Evolutionary conservation across 2,113 vertebrate genomes (phyloP), one percentile per base, ranked within the genome.

Genomic region (Chamaea fasciata): DNA sequence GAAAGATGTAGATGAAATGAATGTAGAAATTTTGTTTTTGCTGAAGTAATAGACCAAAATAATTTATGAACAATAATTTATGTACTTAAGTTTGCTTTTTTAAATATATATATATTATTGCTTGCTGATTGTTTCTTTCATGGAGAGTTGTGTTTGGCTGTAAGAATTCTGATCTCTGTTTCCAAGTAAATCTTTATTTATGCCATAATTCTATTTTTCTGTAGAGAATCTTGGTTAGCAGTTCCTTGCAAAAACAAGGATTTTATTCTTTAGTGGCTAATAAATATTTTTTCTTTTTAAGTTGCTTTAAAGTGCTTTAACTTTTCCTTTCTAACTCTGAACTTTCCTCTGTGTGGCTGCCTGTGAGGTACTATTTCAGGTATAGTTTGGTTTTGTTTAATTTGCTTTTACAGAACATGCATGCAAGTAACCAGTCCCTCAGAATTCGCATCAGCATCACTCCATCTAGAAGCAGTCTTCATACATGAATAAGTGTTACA

Each of bases 241-340:
- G 9, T 55, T 86, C 75, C 39, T 95, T 92, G 83, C 87, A 90
- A 89, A 95, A 90, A 20, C 47, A 70, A 82, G 50, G 42, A 82
- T 65, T 97, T 96, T 85, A 59, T 94, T 97, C 88, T 93, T 91
- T 59, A 39, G 62, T 23, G 22, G 75, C 93, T 96, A 97, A 97
- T 97, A 96, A 97, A 96, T 93, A 85, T 37, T 47, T 59, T 97
- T 98, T 92, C 65, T 94, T 94, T 93, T 95, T 95, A 91, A n/a
- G 35, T 96, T 95, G 95, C 96, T 97, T 96, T 97, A 89, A 97
- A 96, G 92, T 83, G 83, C 95, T 97, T 95, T 96, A 79, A 57
- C 87, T 95, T 97, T 94, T 96, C 92, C 87, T 96, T 96, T 97
- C 97, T 98, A 97, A 98, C 96, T 96, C 90, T 97, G 85, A 96